Evolutionary conservation across 2,797 vertebrate genomes (phyloP).

Genomic region (Mormyrops attenuatus): DNA sequence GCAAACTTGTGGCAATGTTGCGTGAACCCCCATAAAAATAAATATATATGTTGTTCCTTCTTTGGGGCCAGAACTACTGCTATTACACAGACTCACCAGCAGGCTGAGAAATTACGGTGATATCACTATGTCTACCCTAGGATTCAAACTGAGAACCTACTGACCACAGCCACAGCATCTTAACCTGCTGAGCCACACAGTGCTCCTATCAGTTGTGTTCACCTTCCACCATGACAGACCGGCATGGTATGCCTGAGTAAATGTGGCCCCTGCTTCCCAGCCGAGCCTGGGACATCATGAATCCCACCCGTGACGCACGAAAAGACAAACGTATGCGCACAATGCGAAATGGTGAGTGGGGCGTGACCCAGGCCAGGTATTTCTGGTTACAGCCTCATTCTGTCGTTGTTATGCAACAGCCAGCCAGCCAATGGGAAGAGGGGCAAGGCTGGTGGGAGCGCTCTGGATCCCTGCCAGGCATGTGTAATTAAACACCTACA

Average conservation of each 20-base stretch:
- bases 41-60: not conserved
- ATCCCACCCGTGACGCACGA: not conserved
- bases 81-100: not conserved
- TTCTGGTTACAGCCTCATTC: constrained; percentile 16
- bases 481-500: constrained; percentile 34
- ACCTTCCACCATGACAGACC: not conserved
- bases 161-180: not conserved
- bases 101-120: not conserved
- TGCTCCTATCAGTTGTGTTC: not conserved
- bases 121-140: not conserved
- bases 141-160: not conserved
- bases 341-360: not conserved
- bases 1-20: not conserved
- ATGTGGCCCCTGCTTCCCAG: not conserved
- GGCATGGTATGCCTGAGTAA: not conserved
- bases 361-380: not conserved
- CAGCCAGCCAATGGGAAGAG: constrained; percentile 11
- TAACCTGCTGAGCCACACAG: not conserved
- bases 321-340: not conserved
- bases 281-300: not conserved
- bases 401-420: constrained; percentile 21
- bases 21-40: not conserved
- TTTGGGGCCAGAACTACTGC: not conserved
- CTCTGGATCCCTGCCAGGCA: constrained; percentile 23
- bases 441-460: not conserved